Evolutionary conservation across 1,140 invertebrate species (phyloP), one percentile per base, ranked within the genome.

Genomic region (Leucophenga varia): DNA sequence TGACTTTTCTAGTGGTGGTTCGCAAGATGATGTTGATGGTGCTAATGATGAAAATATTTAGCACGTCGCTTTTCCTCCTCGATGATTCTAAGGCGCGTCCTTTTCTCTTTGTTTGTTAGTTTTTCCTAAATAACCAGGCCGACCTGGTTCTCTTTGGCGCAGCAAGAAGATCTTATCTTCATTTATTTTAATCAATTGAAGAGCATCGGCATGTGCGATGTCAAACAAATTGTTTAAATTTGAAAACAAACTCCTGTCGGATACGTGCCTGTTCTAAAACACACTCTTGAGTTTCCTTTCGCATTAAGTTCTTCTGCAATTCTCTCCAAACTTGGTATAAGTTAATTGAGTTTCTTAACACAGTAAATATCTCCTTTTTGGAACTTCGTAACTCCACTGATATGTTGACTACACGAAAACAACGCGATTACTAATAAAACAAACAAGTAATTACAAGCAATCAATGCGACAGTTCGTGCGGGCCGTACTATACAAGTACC

Each of bases 161-260:
- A 57, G 35, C 49, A 67, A 58, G 47, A 72, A 60, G 31, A 56
- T 38, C 46, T 39, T 63, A 54, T 68, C 53, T 54, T 69, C 54
- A 16, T 65, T 47, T 28, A 30, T 47, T n/a, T 35, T 35, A 6
- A 35, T 35, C 42, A 58, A 52, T 52, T 54, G 20, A 17, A 55
- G 35, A 12, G 47, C 52, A 55, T 64, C 57, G 30, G 47, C 55
- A 35, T 55, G 57, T 38, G 36, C 36, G n/a, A 19, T 5, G 13
- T 47, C 30, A 20, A 25, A 40, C 18, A 51, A 52, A 47, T 58
- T 55, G 40, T 50, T 46, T 9, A 61, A 47, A 28, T 50, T 47
- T 34, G 17, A 37, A 41, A n/a, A 41, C 7, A 50, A 56, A 57
- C 22, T 59, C 22, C 16, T 58, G 38, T 14, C 47, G 21, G n/a